These are phyloP conservation scores for Cyrtodaria siliqua DNA, from an alignment of 2,888 invertebrate genomes.

Conservation along the genomic window DNA sequence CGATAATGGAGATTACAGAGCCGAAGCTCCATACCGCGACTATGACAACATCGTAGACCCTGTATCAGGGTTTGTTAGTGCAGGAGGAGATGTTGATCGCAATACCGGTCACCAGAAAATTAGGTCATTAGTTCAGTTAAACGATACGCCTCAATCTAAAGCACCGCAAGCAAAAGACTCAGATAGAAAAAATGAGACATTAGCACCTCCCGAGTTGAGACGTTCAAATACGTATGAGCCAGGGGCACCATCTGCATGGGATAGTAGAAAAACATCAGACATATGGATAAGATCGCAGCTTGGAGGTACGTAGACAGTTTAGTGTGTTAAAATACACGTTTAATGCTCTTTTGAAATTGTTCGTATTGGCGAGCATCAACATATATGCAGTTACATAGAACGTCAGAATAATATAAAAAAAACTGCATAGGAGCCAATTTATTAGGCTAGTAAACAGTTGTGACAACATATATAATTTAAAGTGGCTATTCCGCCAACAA, in stretches of 20 bases:
- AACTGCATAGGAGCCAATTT: no score
- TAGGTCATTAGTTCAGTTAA: conserved; percentile 78
- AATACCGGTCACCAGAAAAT: conserved; percentile 80
- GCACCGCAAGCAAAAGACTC: conserved; percentile 76
- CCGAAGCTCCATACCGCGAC: conserved; percentile 79
- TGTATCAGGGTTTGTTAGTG: conserved; percentile 84
- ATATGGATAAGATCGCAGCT: conserved; percentile 80
- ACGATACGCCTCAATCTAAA: conserved; percentile 78
- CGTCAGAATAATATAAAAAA: no score
- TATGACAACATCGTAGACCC: conserved; percentile 85
- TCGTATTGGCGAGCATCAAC: no score
- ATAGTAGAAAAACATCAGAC: conserved; percentile 81
- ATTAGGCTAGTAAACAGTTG: no score
- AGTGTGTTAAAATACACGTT: no score
- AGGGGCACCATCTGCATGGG: conserved; percentile 82
- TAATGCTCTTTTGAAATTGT: no score
- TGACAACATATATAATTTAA: no score
- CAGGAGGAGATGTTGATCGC: conserved; percentile 82
- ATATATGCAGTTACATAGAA: no score
- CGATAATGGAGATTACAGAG: conserved; percentile 80
- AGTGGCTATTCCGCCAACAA: no score
- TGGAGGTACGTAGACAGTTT: conserved; percentile 81
- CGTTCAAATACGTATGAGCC: conserved; percentile 79
- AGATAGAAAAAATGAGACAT: conserved; percentile 67
- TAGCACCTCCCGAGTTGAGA: conserved; percentile 79